A percentile compares a stretch with the other conserved stretches of the same genome.
Evolutionary conservation across 2,797 vertebrate genomes (phyloP).

Genomic region (Neosalanx taihuensis): DNA sequence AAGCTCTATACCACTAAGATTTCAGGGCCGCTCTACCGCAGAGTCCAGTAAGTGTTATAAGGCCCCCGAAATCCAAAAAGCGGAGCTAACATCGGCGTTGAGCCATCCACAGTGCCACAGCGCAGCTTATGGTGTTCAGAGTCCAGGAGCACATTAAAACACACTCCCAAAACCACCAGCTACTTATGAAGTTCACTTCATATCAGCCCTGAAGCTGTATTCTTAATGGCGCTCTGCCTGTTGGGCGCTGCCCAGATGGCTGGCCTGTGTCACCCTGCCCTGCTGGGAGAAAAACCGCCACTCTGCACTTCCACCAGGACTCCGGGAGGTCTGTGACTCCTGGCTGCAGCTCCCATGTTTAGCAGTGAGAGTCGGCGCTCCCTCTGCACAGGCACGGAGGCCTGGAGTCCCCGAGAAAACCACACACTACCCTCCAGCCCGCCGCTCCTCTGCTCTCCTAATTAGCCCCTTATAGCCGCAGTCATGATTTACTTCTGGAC

Average conservation of each 20-base stretch:
- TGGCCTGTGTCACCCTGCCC: constrained; percentile 36
- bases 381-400: constrained; percentile 24
- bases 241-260: constrained; percentile 52
- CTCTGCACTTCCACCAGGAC: constrained; percentile 38
- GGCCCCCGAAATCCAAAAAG: constrained; percentile 17
- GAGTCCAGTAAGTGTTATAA: constrained; percentile 10
- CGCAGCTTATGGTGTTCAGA: constrained; percentile 11
- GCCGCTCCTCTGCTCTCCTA: constrained; percentile 56
- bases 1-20: no score
- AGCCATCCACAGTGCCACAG: constrained; percentile 46
- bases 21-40: no score
- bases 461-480: constrained; percentile 59
- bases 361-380: constrained; percentile 22
- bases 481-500: constrained; percentile 63
- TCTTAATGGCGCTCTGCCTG: constrained; percentile 27
- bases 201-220: constrained; percentile 21
- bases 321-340: constrained; percentile 27
- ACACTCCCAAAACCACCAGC: constrained; percentile 50
- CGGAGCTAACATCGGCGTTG: constrained; percentile 26
- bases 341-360: constrained; percentile 27
- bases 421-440: constrained; percentile 39
- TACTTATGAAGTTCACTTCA: constrained; percentile 21
- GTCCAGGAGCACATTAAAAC: constrained; percentile 47
- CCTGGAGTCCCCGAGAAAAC: constrained; percentile 43
- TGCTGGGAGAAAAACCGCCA: constrained; percentile 43